phyloP scores from a whole-genome alignment of 2,797 vertebrate species.

The Sorex maritimensis region DNA sequence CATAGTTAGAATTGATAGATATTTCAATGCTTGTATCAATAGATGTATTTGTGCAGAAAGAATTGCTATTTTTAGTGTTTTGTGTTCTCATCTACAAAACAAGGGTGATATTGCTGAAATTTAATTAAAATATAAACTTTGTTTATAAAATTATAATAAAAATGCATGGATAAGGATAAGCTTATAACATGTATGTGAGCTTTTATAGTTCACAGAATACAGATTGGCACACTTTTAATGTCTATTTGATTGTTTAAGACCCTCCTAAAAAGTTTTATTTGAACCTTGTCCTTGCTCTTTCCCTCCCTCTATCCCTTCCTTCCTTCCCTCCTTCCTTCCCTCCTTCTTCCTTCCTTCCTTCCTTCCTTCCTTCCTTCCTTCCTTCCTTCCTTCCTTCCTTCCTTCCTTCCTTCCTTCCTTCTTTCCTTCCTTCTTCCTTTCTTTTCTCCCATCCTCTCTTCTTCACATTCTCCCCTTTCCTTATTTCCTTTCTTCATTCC shows the following conservation, averaged over 20 bases:
- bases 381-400: no score
- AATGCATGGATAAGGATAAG: background rate
- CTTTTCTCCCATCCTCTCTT: no score
- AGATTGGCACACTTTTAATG: background rate
- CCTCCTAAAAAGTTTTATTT: background rate
- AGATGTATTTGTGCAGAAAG: background rate
- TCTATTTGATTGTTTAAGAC: background rate
- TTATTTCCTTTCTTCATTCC: no score
- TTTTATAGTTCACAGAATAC: conserved; percentile 6
- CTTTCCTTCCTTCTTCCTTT: no score
- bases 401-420: no score
- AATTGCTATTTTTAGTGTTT: background rate
- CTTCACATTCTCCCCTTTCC: no score
- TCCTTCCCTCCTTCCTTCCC: accelerated
- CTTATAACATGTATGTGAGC: background rate
- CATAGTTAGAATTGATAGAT: background rate
- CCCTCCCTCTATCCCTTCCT: no score
- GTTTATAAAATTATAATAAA: no score
- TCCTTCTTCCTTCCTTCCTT: accelerated
- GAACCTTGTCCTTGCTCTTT: background rate
- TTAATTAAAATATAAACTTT: no score
- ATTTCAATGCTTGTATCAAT: background rate
- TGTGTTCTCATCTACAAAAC: background rate
- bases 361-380: no score
- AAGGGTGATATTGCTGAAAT: background rate